Conservation (phyloP, 2,113 vertebrate genomes). For the Scopus umbretta region DNA sequence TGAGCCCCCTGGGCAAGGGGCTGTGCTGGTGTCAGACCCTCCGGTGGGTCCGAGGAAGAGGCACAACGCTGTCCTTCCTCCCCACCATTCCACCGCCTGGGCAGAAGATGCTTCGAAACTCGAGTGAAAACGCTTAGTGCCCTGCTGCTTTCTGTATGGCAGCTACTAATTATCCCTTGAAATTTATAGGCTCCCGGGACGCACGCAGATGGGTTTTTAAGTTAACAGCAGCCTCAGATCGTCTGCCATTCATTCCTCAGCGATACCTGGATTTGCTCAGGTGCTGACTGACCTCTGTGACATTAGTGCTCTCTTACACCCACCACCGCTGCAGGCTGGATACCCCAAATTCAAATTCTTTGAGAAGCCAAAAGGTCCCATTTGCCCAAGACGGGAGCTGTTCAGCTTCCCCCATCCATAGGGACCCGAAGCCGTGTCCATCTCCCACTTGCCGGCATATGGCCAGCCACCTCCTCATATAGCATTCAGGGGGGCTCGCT, state of each 20-base stretch:
- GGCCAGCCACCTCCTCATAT: background rate
- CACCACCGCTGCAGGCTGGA: background rate
- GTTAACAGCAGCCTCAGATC: conserved; percentile 40
- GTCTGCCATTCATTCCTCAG: conserved; percentile 21
- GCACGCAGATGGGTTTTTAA: conserved; percentile 60
- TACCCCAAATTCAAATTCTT: background rate
- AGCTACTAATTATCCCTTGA: conserved; percentile 63
- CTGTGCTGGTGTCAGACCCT: background rate
- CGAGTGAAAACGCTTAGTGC: background rate
- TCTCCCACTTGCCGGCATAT: accelerated
- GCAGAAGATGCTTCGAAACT: background rate
- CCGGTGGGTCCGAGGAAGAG: background rate
- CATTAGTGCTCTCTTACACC: accelerated
- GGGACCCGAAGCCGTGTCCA: background rate
- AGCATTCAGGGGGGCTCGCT: background rate
- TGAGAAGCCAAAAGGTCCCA: background rate
- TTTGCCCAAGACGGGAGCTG: background rate
- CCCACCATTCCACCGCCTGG: background rate
- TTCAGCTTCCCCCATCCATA: background rate
- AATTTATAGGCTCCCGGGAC: conserved; percentile 57
- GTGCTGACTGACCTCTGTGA: accelerated
- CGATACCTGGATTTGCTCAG: background rate
- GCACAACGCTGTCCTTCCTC: accelerated
- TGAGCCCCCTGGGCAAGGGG: accelerated
- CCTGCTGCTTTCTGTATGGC: conserved; percentile 40